A percentile compares a stretch with the other conserved stretches of the same genome.
Evolutionary conservation across 2,113 vertebrate species (phyloP).

Genomic region (Peromyscus maniculatus): DNA sequence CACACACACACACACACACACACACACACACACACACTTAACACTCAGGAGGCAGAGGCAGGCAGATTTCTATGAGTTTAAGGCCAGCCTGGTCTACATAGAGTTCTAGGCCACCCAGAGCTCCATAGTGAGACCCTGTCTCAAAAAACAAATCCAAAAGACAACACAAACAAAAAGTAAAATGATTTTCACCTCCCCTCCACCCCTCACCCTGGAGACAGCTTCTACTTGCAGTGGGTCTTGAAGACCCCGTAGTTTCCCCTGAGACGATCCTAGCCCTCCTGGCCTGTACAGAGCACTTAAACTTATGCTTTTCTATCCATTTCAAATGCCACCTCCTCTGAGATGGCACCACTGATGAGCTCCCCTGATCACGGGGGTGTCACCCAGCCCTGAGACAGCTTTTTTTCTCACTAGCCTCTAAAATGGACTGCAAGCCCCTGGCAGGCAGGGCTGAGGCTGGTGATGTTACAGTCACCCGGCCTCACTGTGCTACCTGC

Average conservation of each 20-base stretch:
- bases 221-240: not conserved
- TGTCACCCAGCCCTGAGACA: not conserved
- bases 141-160: not conserved
- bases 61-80: not conserved
- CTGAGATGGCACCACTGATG: not conserved
- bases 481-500: not conserved
- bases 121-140: not conserved
- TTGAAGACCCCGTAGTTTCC: not conserved
- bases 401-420: not conserved
- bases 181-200: not conserved
- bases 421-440: not conserved
- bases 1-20: no score
- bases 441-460: not conserved
- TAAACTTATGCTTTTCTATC: not conserved
- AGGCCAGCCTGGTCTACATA: not conserved
- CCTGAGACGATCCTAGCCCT: fast-evolving
- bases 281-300: not conserved
- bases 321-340: not conserved
- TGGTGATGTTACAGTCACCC: fast-evolving
- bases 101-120: not conserved
- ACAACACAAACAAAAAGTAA: not conserved
- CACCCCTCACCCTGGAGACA: not conserved
- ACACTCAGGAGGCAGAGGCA: not conserved
- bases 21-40: not conserved
- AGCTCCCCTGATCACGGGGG: fast-evolving